Base-by-base conservation (phyloP, 2,888 invertebrate genomes). In the Melanotus villosus region DNA sequence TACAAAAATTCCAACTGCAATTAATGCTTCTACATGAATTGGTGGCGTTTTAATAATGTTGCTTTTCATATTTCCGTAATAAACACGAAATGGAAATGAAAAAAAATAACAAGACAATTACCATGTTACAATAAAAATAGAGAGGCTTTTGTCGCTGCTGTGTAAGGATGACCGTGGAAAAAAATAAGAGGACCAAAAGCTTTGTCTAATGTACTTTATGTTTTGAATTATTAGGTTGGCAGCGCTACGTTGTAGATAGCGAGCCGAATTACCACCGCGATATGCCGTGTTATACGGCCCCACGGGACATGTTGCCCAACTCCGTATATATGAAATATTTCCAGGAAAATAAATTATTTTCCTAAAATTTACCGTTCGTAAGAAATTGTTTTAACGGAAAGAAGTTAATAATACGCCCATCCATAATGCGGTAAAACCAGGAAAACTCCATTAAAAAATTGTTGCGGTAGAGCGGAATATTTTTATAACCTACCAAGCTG, bases 281-380 rank as follows among this genome's bases (percentile, higher is more conserved):
- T 73, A 68, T 68, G 59, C 66, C 62, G 58, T 68, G 65, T 66
- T 72, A 66, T 74, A 69, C 50, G 50, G 68, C 66, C 72, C 68
- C 72, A 43, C 36, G 72, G 59, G 68, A 70, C 65, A 64, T 68
- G 62, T 67, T 62, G 66, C 70, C 62, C 65, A 63, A 56, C 38
- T 62, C 34, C 50, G 34, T 54, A 16, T 45, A 54, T 60, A 65
- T 64, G 38, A 65, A 65, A 41, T 68, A 68, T 68, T 67, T 36
- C 34, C 34, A 6, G 56, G 58, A 63, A 57, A 26, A 47, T 63
- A 63, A 66, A 66, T 58, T 47, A 26, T 58, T 65, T 65, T 38
- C 21, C 23, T 41, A 34, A 56, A 56, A 32, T 52, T 32, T 52
- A 7, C 52, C 19, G 18, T 32, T 30, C 30, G 52, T n/a, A 14